Evolutionary conservation across 1,140 invertebrate genomes (phyloP), one percentile per base, ranked within the genome.

Genomic region (Mercenaria mercenaria): DNA sequence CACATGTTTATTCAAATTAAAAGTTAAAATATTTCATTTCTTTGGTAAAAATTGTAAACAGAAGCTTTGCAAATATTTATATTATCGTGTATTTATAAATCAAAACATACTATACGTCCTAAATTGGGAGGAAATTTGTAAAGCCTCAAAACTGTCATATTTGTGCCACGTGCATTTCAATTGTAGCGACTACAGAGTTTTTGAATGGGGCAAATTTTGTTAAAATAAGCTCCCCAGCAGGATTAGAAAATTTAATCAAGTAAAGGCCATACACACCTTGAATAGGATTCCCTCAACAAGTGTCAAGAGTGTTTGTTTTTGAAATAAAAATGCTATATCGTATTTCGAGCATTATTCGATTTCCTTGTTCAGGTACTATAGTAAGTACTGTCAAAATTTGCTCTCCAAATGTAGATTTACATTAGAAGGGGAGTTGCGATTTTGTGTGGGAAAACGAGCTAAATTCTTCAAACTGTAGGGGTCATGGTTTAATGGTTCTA

Each of bases 301-400:
- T 87, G 76, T 87, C 85, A 79, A 79, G 74, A 29, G 56, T 87
- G 85, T 87, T 87, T 87, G 43, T 87, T 77, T 77, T 72, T 43
- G 34, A 64, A 87, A 64, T 79, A 79, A 87, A 87, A 87, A 67
- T 77, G 85, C 59, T 77, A 59, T 79, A 87, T 87, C 85, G 39
- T 64, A 37, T 87, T 87, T 87, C 85, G 23, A 34, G 37, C 23
- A 47, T 87, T 79, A 43, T 79, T 50, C 20, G 56, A 79, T 87
- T 86, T 79, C 85, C 72, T 67, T 59, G 52, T 87, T 77, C 52
- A 79, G 15, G 37, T 1, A 34, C 41, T 50, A 72, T 50, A 67
- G 64, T 52, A 85, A 87, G 74, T 47, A 64, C 85, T 50, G 74
- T 79, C 56, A 79, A 79, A 79, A 20, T 79, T 77, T 87, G 34